Evolutionary conservation across 2,888 invertebrate species (phyloP).

Genomic region (Dermolepida albohirtum): DNA sequence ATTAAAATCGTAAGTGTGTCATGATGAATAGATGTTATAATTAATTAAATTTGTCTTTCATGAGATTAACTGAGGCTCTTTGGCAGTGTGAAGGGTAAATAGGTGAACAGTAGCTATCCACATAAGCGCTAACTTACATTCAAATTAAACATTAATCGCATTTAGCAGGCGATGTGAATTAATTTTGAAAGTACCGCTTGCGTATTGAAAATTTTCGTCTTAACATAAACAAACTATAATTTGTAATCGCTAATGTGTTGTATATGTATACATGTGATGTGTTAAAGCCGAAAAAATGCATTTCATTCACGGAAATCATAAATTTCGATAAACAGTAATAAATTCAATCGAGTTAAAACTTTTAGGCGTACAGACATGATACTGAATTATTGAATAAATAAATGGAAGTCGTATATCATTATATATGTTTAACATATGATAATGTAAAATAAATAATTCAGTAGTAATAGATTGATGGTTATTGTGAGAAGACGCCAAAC

Average conservation of each 20-base stretch:
- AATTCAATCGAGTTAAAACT: slow-evolving; percentile 11
- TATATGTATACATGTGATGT: background rate
- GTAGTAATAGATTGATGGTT: background rate
- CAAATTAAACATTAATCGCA: too few relatives aligned
- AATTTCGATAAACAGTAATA: slow-evolving; percentile 12
- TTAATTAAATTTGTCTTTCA: too few relatives aligned
- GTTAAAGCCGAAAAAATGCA: slow-evolving; percentile 14
- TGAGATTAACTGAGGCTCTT: too few relatives aligned
- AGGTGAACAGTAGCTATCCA: too few relatives aligned
- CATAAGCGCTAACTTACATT: too few relatives aligned
- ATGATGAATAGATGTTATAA: too few relatives aligned
- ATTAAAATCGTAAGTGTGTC: too few relatives aligned
- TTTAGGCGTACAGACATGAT: slow-evolving; percentile 3
- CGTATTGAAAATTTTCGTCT: too few relatives aligned
- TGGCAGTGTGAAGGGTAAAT: too few relatives aligned
- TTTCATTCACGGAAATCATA: slow-evolving; percentile 4
- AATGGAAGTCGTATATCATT: slow-evolving; percentile 7
- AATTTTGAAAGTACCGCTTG: too few relatives aligned
- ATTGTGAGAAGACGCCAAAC: too few relatives aligned
- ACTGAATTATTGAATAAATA: slow-evolving; percentile 20
- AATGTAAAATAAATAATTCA: background rate
- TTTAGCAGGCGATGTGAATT: too few relatives aligned
- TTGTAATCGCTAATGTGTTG: slow-evolving; percentile 3
- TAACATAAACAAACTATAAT: slow-evolving; percentile 4
- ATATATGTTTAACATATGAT: background rate